A percentile compares a stretch with the other conserved stretches of the same genome.
These are phyloP conservation scores for Stenchaetothrips biformis DNA, from an alignment of 2,888 invertebrate species.

Conservation along the genomic window DNA sequence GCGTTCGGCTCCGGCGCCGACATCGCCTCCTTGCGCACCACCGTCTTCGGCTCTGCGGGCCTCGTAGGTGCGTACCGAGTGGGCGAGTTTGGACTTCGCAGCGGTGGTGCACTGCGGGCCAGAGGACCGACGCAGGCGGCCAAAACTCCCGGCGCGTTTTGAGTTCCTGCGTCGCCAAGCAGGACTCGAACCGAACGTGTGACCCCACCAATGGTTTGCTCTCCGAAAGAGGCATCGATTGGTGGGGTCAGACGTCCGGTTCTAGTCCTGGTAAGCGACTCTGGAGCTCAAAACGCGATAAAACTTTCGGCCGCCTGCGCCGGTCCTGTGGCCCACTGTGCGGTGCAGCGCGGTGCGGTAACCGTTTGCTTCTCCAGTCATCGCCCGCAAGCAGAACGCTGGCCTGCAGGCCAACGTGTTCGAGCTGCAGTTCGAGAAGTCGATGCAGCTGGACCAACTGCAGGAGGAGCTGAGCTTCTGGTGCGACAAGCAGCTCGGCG, in stretches of 20 bases:
- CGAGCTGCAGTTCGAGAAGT: not conserved
- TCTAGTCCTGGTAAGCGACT: no score
- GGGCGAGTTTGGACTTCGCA: not conserved
- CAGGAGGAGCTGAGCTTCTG: not conserved
- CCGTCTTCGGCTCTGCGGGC: not conserved
- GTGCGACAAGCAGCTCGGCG: not conserved
- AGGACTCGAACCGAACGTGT: no score
- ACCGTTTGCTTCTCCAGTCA: not conserved
- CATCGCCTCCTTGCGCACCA: not conserved
- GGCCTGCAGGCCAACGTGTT: not conserved
- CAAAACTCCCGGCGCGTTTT: no score
- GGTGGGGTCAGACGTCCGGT: no score
- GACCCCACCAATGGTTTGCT: no score
- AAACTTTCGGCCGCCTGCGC: not conserved
- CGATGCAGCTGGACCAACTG: not conserved
- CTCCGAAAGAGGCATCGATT: no score
- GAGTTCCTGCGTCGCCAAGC: no score
- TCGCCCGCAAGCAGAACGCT: not conserved
- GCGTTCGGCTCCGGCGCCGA: not conserved
- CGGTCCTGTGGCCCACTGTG: not conserved
- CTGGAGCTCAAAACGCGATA: no score
- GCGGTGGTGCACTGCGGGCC: no score
- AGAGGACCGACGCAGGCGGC: no score
- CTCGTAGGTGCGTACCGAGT: not conserved
- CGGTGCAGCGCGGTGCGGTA: not conserved